phyloP scores from a whole-genome alignment of 2,797 vertebrate genomes.

The Tapirus indicus region DNA sequence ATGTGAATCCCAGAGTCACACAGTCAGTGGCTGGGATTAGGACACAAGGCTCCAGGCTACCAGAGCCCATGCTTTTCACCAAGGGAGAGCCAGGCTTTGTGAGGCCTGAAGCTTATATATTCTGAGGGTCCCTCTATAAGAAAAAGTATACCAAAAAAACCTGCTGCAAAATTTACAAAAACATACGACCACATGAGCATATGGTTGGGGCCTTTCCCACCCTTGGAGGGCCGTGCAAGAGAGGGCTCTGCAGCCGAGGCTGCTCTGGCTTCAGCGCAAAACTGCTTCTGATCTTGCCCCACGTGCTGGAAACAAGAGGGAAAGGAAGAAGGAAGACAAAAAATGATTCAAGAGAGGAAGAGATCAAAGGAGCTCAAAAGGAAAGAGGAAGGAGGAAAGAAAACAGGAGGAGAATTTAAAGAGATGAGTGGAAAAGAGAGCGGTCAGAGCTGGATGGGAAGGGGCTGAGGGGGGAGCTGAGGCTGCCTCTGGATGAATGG shows the following conservation, averaged over 20 bases:
- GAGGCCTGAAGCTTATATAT: not conserved
- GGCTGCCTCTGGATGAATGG: not conserved
- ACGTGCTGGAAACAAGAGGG: not conserved
- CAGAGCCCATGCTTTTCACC: not conserved
- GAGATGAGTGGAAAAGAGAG: not conserved
- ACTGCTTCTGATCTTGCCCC: not conserved
- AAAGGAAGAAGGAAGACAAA: not conserved
- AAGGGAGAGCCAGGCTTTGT: not conserved
- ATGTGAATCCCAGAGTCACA: not conserved
- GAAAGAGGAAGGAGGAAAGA: not conserved
- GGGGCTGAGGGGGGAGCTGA: not conserved
- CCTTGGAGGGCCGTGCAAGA: not conserved
- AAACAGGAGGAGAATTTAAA: not conserved
- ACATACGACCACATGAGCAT: not conserved
- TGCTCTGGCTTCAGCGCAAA: fast-evolving
- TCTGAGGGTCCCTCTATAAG: not conserved
- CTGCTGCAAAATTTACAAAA: not conserved
- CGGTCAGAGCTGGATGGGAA: not conserved
- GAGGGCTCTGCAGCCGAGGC: not conserved
- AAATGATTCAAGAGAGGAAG: not conserved
- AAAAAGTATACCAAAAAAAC: not conserved
- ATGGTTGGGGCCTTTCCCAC: fast-evolving
- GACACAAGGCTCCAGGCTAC: not conserved
- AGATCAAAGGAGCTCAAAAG: not conserved
- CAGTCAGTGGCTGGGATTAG: not conserved